A percentile compares a stretch with the other conserved stretches of the same genome.
Evolutionary conservation across 2,113 vertebrate genomes (phyloP).

Genomic region (Tringa solitaria): DNA sequence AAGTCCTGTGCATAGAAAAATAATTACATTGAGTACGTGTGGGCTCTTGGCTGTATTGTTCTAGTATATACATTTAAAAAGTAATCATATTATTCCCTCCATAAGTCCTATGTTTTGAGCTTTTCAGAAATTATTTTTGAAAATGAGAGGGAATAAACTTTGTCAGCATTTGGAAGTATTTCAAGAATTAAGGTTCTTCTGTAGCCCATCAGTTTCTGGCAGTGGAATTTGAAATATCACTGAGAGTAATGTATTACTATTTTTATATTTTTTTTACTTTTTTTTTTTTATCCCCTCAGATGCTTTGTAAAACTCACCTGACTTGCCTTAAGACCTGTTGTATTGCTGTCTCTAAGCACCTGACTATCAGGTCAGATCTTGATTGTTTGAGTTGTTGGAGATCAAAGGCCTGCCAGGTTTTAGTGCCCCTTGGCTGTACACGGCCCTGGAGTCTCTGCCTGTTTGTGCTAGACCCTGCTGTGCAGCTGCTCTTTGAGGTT

Average conservation of each 20-base stretch:
- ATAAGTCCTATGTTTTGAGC: neutral
- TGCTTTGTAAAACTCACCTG: neutral
- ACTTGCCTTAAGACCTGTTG: neutral
- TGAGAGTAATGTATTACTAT: neutral
- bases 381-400: neutral
- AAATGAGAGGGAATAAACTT: neutral
- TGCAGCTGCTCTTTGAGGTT: neutral
- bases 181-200: neutral
- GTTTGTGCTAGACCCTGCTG: neutral
- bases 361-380: neutral
- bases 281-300: too few relatives aligned
- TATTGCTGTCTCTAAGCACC: neutral
- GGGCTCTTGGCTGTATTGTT: neutral
- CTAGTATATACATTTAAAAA: neutral
- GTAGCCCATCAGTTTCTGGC: neutral
- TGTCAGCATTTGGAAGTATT: neutral
- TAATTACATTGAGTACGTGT: neutral
- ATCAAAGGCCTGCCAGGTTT: neutral
- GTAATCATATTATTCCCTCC: rapidly evolving
- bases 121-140: neutral
- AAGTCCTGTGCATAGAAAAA: neutral
- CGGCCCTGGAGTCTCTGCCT: neutral
- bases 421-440: neutral
- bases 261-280: neutral
- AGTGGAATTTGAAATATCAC: neutral